Percentiles rank a stretch among this genome's conserved stretches.
Evolutionary conservation across 2,113 vertebrate genomes (phyloP).

Genomic region (Ptychochromis oligacanthus): DNA sequence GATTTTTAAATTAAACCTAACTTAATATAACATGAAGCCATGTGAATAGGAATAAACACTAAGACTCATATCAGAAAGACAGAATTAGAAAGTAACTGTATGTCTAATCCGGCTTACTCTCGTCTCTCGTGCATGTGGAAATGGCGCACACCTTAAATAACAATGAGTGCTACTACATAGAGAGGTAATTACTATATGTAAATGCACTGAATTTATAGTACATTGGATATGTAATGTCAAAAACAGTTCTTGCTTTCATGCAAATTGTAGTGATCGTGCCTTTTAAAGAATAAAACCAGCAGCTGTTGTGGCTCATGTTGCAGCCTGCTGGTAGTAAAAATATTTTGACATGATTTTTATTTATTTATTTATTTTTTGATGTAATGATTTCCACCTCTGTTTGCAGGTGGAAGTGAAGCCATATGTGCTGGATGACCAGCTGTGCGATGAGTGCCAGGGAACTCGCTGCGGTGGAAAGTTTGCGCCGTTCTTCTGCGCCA

Average conservation of each 20-base stretch:
- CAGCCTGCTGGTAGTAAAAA: background rate
- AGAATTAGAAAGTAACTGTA: background rate
- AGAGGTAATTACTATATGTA: background rate
- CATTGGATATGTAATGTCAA: background rate
- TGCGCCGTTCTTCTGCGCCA: constrained; percentile 99
- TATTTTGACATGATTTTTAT: too few relatives aligned
- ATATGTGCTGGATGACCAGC: constrained; percentile 99
- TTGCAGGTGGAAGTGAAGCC: constrained; percentile 99
- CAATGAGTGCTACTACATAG: background rate
- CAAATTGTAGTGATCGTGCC: background rate
- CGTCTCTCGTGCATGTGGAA: background rate
- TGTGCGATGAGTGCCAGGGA: constrained; percentile 99
- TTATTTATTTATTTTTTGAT: background rate
- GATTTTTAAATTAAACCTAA: background rate
- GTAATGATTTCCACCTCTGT: background rate
- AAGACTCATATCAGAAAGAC: background rate
- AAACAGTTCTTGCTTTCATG: background rate
- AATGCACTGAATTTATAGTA: background rate
- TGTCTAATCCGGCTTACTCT: background rate
- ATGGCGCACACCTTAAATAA: background rate
- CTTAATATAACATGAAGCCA: background rate
- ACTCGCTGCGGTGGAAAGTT: constrained; percentile 98
- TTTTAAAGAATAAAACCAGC: background rate
- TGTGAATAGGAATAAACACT: background rate
- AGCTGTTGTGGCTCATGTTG: background rate